These are phyloP conservation scores for Nycticebus coucang DNA, from an alignment of 2,113 vertebrate species.

Conservation along the genomic window DNA sequence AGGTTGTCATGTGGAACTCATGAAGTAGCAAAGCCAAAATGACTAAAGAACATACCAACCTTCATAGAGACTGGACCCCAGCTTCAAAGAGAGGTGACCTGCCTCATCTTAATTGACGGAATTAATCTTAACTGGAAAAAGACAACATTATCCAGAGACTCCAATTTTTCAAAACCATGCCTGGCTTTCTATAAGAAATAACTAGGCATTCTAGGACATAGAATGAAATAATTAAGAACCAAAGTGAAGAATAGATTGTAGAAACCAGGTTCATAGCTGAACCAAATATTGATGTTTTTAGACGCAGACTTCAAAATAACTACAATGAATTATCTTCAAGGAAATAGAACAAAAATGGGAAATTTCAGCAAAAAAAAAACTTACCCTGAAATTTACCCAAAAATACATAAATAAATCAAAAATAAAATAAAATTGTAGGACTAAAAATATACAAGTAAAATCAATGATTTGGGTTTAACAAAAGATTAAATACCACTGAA, in stretches of 20 bases:
- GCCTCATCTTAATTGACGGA: background rate
- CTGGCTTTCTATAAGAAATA: background rate
- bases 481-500: background rate
- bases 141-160: background rate
- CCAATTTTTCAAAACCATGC: background rate
- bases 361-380: background rate
- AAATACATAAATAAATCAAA: background rate
- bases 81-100: background rate
- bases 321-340: background rate
- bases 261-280: constrained; percentile 17
- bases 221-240: background rate
- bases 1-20: background rate
- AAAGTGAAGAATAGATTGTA: constrained; percentile 35
- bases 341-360: constrained; percentile 7
- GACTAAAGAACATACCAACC: background rate
- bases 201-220: constrained; percentile 10
- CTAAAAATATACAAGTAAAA: constrained; percentile 15
- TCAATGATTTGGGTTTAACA: background rate
- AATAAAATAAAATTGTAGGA: background rate
- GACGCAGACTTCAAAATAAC: constrained; percentile 21
- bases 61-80: background rate
- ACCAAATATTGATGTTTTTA: constrained; percentile 41
- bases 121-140: background rate
- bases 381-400: background rate
- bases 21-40: background rate